A percentile compares a stretch with the other conserved stretches of the same genome.
Evolutionary conservation across 2,113 vertebrate species (phyloP).

Genomic region (Stegostoma tigrinum): DNA sequence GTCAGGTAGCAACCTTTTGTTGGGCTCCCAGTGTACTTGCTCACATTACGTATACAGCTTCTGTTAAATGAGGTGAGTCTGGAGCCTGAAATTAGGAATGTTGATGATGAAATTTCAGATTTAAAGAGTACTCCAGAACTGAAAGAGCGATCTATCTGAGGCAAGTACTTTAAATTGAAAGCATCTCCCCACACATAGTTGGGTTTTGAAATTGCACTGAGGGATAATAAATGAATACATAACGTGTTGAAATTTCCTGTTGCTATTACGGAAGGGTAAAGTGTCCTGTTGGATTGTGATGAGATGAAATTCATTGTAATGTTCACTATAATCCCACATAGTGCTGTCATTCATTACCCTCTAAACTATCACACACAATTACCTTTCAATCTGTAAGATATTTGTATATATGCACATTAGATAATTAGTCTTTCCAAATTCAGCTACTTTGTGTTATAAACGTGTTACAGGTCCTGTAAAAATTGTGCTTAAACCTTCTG

Average conservation of each 20-base stretch:
- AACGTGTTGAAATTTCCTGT: not conserved
- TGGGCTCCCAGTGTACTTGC: not conserved
- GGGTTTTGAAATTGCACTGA: not conserved
- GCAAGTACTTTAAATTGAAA: conserved; percentile 1
- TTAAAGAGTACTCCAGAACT: not conserved
- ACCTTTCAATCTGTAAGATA: not conserved
- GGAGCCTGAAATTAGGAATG: not conserved
- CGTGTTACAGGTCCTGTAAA: conserved; percentile 22
- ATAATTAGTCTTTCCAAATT: conserved; percentile 4
- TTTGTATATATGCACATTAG: conserved; percentile 26
- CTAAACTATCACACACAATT: not conserved
- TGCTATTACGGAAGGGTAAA: not conserved
- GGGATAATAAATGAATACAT: not conserved
- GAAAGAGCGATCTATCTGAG: not conserved
- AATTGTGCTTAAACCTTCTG: not conserved
- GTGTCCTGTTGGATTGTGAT: not conserved
- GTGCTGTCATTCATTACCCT: no score
- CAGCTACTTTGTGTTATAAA: not conserved
- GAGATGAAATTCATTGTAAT: not conserved
- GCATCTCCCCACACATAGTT: not conserved
- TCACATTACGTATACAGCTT: not conserved
- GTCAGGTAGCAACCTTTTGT: not conserved
- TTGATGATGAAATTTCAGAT: not conserved
- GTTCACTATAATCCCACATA: not conserved
- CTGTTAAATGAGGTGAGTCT: not conserved